A percentile compares a stretch with the other conserved stretches of the same genome.
These are phyloP conservation scores for Pangasius sanitwongsei DNA, from an alignment of 2,797 vertebrate species.

Conservation along the genomic window DNA sequence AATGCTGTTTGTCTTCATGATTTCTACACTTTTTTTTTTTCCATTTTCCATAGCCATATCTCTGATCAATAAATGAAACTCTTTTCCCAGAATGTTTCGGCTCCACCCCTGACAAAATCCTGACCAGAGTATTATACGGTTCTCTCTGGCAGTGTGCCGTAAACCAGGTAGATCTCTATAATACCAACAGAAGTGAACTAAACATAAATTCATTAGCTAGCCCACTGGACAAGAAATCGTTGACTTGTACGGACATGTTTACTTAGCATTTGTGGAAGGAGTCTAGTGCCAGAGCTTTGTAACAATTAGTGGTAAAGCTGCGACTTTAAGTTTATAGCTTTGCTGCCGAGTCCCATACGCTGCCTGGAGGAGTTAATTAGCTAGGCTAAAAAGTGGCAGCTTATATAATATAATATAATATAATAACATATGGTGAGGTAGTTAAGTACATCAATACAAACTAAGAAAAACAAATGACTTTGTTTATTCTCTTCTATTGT, in stretches of 20 bases:
- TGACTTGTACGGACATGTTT: not conserved
- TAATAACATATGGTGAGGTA: not conserved
- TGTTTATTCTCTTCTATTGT: not conserved
- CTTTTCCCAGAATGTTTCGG: not conserved
- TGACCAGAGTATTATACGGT: too few species aligned
- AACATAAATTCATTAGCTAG: not conserved
- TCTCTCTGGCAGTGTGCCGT: too few species aligned
- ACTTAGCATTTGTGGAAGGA: not conserved
- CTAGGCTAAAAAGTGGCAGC: not conserved
- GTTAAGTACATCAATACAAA: not conserved
- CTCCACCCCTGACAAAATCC: too few species aligned
- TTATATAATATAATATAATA: not conserved
- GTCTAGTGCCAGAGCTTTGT: not conserved
- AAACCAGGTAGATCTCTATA: not conserved
- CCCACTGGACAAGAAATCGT: not conserved
- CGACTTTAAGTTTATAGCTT: not conserved
- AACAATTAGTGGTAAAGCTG: not conserved
- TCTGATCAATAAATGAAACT: not conserved
- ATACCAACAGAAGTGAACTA: not conserved
- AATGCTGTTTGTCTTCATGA: not conserved
- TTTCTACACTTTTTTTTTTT: too few species aligned
- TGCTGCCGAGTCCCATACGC: too few species aligned
- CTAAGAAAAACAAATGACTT: not conserved
- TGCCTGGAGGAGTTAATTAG: not conserved
- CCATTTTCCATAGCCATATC: too few species aligned